These are phyloP conservation scores for Akabosia matsudoensis DNA, from an alignment of 1,140 invertebrate genomes.

Conservation along the genomic window DNA sequence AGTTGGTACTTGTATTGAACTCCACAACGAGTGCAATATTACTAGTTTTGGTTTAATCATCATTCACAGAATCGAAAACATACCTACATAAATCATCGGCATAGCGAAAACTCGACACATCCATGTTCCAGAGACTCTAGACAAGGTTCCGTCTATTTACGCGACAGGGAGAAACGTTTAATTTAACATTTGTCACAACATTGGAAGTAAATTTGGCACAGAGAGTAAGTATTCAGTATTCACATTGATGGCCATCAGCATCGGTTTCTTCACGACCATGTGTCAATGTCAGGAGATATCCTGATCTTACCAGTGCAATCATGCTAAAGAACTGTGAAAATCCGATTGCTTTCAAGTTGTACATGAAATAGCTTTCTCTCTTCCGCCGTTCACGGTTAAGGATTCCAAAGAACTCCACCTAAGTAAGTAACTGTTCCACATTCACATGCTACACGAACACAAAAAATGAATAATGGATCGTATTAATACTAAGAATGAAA, in stretches of 20 bases:
- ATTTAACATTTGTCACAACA: too few relatives aligned
- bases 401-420: conserved; percentile 89
- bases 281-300: conserved; percentile 27
- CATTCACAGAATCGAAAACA: too few relatives aligned
- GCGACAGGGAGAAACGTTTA: too few relatives aligned
- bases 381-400: conserved; percentile 63
- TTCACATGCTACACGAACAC: conserved; percentile 74
- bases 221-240: too few relatives aligned
- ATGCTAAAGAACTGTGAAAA: conserved; percentile 38
- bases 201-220: too few relatives aligned
- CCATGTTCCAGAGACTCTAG: too few relatives aligned
- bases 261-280: neutral
- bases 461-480: conserved; percentile 35
- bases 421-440: conserved; percentile 81
- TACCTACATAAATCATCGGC: too few relatives aligned
- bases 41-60: too few relatives aligned
- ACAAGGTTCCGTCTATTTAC: too few relatives aligned
- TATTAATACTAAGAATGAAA: neutral
- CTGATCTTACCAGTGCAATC: conserved; percentile 29
- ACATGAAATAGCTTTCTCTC: conserved; percentile 33
- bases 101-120: too few relatives aligned
- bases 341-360: conserved; percentile 31
- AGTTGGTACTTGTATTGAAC: too few relatives aligned
- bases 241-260: neutral
- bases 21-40: too few relatives aligned